phyloP scores from a whole-genome alignment of 2,888 invertebrate genomes.

The Stenoptilia bipunctidactyla region DNA sequence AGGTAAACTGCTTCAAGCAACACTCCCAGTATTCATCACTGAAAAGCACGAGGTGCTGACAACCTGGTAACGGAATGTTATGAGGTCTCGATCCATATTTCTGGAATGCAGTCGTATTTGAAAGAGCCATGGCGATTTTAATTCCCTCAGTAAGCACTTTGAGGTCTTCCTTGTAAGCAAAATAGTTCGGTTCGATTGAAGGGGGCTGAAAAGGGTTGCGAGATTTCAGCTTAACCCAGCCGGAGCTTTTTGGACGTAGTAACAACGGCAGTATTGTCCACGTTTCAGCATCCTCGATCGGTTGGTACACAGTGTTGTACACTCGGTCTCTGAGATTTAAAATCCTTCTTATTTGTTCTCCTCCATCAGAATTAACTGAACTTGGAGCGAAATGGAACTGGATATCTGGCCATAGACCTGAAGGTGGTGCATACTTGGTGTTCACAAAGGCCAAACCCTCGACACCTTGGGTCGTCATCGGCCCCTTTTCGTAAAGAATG shows the following conservation, averaged over 20 bases:
- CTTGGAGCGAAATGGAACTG: constrained; percentile 91
- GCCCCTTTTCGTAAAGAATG: constrained; percentile 83
- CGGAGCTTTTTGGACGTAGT: constrained; percentile 88
- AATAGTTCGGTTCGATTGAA: constrained; percentile 92
- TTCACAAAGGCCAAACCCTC: constrained; percentile 91
- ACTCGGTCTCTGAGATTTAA: constrained; percentile 82
- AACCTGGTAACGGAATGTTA: constrained; percentile 85
- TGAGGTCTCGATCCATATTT: constrained; percentile 84
- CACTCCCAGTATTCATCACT: constrained; percentile 92
- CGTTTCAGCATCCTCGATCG: constrained; percentile 81
- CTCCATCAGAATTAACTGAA: constrained; percentile 86
- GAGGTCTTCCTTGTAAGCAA: constrained; percentile 87
- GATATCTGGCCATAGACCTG: constrained; percentile 85
- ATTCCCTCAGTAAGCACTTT: constrained; percentile 85
- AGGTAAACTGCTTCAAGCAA: constrained; percentile 81
- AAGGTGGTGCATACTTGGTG: constrained; percentile 85
- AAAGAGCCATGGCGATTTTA: constrained; percentile 84
- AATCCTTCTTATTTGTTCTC: constrained; percentile 83
- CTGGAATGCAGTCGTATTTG: constrained; percentile 84
- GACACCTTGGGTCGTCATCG: constrained; percentile 86
- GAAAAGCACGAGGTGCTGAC: constrained; percentile 77
- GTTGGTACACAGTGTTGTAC: constrained; percentile 88
- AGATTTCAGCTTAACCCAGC: constrained; percentile 86
- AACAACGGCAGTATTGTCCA: constrained; percentile 87
- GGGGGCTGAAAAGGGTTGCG: constrained; percentile 87